phyloP scores from a whole-genome alignment of 2,113 vertebrate species.

The Platycercus adscitus region DNA sequence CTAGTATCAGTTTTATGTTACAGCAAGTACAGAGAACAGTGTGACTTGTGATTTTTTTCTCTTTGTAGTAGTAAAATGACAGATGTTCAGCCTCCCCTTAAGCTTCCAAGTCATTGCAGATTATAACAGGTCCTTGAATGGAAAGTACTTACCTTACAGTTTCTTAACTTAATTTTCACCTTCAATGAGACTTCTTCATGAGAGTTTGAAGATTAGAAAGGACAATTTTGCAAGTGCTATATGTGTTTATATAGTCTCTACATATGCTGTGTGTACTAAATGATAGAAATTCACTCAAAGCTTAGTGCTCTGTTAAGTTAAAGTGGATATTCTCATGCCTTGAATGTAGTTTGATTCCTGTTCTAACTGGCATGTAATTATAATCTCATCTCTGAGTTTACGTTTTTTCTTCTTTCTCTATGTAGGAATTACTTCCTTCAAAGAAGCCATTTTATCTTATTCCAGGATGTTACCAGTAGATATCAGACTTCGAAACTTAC shows the following conservation, averaged over 20 bases:
- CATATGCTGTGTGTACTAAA: background rate
- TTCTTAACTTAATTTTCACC: constrained; percentile 22
- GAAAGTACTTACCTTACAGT: background rate
- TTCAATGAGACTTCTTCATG: background rate
- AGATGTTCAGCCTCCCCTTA: background rate
- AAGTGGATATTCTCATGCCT: background rate
- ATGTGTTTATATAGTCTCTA: background rate
- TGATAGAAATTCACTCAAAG: background rate
- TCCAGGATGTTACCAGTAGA: constrained; percentile 72
- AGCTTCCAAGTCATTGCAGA: background rate
- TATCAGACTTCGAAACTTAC: constrained; percentile 81
- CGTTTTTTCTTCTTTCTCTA: background rate
- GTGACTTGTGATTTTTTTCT: background rate
- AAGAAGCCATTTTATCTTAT: background rate
- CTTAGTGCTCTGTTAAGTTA: background rate
- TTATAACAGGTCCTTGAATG: background rate
- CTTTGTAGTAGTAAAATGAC: background rate
- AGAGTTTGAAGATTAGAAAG: background rate
- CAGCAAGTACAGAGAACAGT: background rate
- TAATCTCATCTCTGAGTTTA: background rate
- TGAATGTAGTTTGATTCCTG: background rate
- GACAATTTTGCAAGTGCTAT: background rate
- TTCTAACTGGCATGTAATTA: background rate
- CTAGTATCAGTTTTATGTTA: background rate
- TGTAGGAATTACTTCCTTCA: constrained; percentile 9